Base-by-base conservation (phyloP, 1,140 invertebrate species). In the Drosophila suzukii region DNA sequence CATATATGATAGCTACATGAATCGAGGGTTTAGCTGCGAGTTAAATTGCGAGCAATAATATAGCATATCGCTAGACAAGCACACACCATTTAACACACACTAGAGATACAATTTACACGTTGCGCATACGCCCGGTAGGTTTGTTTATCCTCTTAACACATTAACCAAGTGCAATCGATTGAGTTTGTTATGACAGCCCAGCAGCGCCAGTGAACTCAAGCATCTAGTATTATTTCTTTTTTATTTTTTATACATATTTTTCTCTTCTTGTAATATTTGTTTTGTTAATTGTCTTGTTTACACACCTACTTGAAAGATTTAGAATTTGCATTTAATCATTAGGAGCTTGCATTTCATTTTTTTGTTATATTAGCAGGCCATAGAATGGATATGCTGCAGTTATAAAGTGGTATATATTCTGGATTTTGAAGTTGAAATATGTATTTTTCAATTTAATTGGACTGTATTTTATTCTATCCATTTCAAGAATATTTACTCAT, bases 291-390 rank as follows among this genome's bases (percentile, higher is more conserved):
- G 53, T 44, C 46, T 81, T 54, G 49, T 76, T 61, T 67, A 91
- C 90, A 93, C 90, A 91, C 68, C 44, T 76, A 44, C 15, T 27
- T 51, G n/a, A 67, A 67, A 51, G 63, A 71, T 44, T 34, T 49
- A 11, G 20, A 43, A 41, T 32, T 34, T 17, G 51, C 65, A 68
- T 68, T 68, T 66, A 32, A 70, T 49, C 15, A 34, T 39, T 11
- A 57, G 43, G 51, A 70, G 51, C 34, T 71, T 72, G 67, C 65
- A 71, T 70, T 71, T 72, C 50, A 58, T 71, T 60, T 71, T 49
- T 41, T 17, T 50, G 44, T 24, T 68, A 68, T 20, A 32, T 41
- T 0, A 51, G 38, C 32, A 65, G 56, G 61, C 61, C 34, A 44
- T 20, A 59, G 30, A 11, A 13, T 27, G 61, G 41, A n/a, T 3